phyloP scores from a whole-genome alignment of 2,888 invertebrate genomes.

The Sclerodermus sp. region DNA sequence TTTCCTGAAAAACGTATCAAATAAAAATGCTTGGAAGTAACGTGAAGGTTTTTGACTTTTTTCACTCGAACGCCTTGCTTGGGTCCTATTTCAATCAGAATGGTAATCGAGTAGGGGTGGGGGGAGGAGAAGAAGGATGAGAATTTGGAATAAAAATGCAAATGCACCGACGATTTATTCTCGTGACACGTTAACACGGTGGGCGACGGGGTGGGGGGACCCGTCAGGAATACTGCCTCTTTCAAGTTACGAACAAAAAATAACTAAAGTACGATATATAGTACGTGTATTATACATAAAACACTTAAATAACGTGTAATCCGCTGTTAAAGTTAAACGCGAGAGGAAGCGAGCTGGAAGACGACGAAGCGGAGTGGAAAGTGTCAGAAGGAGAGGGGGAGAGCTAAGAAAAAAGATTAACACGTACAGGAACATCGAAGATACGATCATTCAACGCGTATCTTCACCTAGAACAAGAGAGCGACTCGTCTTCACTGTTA shows the following conservation, averaged over 20 bases:
- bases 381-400: neutral
- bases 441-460: too few species aligned
- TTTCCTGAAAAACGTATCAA: constrained; percentile 30
- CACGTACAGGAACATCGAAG: constrained; percentile 2
- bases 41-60: constrained; percentile 25
- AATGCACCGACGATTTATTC: constrained; percentile 4
- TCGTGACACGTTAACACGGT: constrained; percentile 14
- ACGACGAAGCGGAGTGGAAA: neutral
- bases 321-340: constrained; percentile 10
- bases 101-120: neutral
- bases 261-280: constrained; percentile 19
- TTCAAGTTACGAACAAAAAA: constrained; percentile 27
- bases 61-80: constrained; percentile 17
- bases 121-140: neutral
- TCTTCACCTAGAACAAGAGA: constrained; percentile 3
- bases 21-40: constrained; percentile 41
- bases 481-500: constrained; percentile 35
- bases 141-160: neutral
- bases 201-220: constrained; percentile 15
- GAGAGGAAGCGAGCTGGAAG: constrained; percentile 8
- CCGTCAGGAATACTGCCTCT: constrained; percentile 38
- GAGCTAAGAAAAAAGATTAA: constrained; percentile 8
- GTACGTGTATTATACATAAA: constrained; percentile 23
- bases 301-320: neutral
- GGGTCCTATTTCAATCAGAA: constrained; percentile 34